A percentile compares a stretch with the other conserved stretches of the same genome.
phyloP scores from a whole-genome alignment of 64 coral and sea anemone species.

The Anthopleura sola region DNA sequence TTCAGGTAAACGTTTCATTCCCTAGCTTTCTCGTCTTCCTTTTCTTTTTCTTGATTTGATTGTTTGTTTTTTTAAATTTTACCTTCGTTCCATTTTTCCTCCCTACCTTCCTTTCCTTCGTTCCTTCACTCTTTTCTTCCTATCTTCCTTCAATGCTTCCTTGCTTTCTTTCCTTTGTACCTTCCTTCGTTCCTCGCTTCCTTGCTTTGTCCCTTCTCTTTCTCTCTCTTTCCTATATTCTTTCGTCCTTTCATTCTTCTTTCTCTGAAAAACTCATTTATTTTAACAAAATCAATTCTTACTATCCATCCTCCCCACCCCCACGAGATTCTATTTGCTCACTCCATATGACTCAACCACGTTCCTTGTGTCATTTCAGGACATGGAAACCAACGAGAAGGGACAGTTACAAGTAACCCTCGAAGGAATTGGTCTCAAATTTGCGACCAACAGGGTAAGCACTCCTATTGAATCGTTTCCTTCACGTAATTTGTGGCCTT shows the following conservation, averaged over 20 bases:
- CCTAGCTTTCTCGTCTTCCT: background rate
- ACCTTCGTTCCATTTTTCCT: no score
- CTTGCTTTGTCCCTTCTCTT: no score
- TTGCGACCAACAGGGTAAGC: conserved; percentile 72
- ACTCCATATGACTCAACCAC: background rate
- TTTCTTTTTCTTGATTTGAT: background rate
- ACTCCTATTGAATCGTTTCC: no score
- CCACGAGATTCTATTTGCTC: background rate
- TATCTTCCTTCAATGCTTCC: background rate
- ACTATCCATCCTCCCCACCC: background rate
- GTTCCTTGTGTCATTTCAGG: conserved; percentile 35
- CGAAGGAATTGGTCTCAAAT: conserved; percentile 83
- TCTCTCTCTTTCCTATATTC: no score
- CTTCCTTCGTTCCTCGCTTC: background rate
- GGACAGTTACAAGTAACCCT: conserved; percentile 77
- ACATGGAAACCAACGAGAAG: conserved; percentile 54
- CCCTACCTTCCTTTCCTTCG: no score
- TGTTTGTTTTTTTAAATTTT: no score
- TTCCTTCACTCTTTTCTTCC: no score
- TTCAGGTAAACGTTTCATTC: conserved; percentile 39
- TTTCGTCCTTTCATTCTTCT: no score
- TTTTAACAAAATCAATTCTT: no score
- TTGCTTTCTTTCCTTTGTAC: background rate
- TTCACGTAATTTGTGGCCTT: no score
- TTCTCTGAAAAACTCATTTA: no score